Percentiles rank a stretch among this genome's conserved stretches.
Evolutionary conservation across 2,113 vertebrate species (phyloP).

Genomic region (Sylvietta virens): DNA sequence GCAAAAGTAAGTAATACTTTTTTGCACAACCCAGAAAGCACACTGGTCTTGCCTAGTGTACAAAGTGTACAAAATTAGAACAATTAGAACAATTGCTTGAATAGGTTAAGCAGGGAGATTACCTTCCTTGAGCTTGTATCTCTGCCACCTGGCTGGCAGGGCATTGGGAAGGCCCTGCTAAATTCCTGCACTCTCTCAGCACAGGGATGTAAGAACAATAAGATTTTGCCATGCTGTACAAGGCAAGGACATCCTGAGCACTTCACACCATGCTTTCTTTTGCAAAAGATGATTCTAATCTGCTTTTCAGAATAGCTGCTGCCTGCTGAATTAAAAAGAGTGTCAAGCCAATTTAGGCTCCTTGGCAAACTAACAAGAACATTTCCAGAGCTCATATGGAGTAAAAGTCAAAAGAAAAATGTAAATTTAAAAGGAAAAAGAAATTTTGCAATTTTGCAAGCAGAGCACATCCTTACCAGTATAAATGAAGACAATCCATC

Average conservation of each 20-base stretch:
- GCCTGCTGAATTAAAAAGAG: not conserved
- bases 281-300: not conserved
- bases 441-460: not conserved
- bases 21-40: not conserved
- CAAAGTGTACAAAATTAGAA: fast-evolving
- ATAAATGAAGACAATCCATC: not conserved
- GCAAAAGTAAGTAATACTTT: not conserved
- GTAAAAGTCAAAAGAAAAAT: not conserved
- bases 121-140: not conserved
- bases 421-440: not conserved
- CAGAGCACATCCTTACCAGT: not conserved
- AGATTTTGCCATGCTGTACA: not conserved
- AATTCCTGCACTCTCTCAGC: not conserved
- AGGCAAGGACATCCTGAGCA: not conserved
- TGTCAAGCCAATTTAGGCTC: not conserved
- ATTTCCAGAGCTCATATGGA: not conserved
- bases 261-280: not conserved
- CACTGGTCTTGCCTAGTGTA: not conserved
- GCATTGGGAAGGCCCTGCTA: not conserved
- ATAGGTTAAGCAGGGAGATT: not conserved
- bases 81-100: not conserved
- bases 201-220: not conserved
- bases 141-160: not conserved
- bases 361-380: not conserved
- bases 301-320: not conserved